Base-by-base conservation (phyloP, 1,140 invertebrate species). In the Dreissena polymorpha region DNA sequence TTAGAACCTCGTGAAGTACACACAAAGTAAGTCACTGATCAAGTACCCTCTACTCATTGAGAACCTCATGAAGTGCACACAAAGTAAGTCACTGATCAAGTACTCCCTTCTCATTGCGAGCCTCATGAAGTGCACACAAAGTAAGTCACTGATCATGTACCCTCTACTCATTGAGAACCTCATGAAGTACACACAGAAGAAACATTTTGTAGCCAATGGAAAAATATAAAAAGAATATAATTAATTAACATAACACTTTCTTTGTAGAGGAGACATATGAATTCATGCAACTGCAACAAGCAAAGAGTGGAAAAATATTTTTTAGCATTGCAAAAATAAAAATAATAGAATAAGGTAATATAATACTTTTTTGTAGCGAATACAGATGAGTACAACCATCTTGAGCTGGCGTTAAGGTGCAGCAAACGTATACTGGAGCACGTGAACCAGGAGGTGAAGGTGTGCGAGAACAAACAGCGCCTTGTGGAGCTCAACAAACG, bases 361-460 rank as follows among this genome's bases (percentile, higher is more conserved):
- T 18, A 16, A 8, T 77, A 18, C 16, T 68, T 79, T 78, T 12
- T 90, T 90, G 7, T 85, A 93, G 93, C 92, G n/a, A 88, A 88
- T 71, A 90, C 90, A 29, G 95, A 95, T 88, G 96, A 97, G 87
- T 94, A 95, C 79, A 93, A 93, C 27, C 93, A 93, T 29, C 94
- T 98, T 49, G 91, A 95, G 72, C 93, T 95, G 29, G 96, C 97
- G 7, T 93, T 97, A 0, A 95, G 97, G 68, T 94, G 96, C 13
- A 97, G 96, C 85, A 97, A 96, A 91, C 96, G 97, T 84, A 98
- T 99, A 77, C 93, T 99, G 27, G 97, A 97, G 81, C 95, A 95
- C 86, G 98, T 99, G 0, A 98, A 99, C 93, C 96, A 96, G 87
- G 97, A 97, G 2, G 97, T 99, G 10, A 96, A 97, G 84, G 96